phyloP scores from a whole-genome alignment of 2,888 invertebrate species.

The Cryptocephalus moraei region DNA sequence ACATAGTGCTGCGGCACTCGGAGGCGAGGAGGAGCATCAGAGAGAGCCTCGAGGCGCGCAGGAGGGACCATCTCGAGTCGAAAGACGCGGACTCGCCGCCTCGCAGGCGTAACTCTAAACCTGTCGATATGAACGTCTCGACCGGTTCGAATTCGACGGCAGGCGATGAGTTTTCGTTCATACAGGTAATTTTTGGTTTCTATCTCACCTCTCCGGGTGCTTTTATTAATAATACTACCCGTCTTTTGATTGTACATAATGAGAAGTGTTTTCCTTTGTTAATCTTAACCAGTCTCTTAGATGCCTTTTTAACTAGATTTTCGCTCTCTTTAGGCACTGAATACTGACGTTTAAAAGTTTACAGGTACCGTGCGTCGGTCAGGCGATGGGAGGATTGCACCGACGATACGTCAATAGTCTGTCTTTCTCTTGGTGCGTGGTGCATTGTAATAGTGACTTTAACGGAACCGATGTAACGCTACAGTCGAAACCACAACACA shows the following conservation, averaged over 20 bases:
- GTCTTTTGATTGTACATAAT: slow-evolving; percentile 9
- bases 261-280: neutral
- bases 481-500: no score
- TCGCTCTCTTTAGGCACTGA: slow-evolving; percentile 9
- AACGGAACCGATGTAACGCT: no score
- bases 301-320: slow-evolving; percentile 5
- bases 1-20: slow-evolving; percentile 64
- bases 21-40: slow-evolving; percentile 42
- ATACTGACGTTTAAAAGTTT: slow-evolving; percentile 7
- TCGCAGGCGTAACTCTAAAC: slow-evolving; percentile 40
- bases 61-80: slow-evolving; percentile 36
- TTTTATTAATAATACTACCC: slow-evolving; percentile 6
- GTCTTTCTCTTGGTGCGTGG: no score
- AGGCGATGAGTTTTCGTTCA: slow-evolving; percentile 37
- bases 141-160: slow-evolving; percentile 30
- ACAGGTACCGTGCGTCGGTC: no score
- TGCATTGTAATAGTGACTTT: no score
- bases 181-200: slow-evolving; percentile 33
- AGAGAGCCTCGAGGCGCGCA: slow-evolving; percentile 39
- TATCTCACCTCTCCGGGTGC: slow-evolving; percentile 19
- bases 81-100: slow-evolving; percentile 36
- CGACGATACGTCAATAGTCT: no score
- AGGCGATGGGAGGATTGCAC: no score
- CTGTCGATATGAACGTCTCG: slow-evolving; percentile 33
- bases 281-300: slow-evolving; percentile 8